Base-by-base conservation (phyloP, 23 tunicate species). In the Trididemnum miniatum region DNA sequence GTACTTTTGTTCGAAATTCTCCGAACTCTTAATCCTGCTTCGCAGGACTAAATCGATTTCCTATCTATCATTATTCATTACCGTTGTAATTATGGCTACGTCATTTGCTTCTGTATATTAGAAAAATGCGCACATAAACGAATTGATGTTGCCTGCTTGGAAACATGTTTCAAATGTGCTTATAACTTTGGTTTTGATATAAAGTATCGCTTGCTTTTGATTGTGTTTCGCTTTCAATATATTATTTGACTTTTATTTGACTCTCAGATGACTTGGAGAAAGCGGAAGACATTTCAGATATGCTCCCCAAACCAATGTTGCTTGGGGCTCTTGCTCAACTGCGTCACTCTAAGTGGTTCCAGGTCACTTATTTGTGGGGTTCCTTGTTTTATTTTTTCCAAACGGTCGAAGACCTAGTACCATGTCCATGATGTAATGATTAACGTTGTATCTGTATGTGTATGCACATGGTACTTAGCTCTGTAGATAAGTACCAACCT, bases 341-440 rank as follows among this genome's bases (percentile, higher is more conserved):
- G 23, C 83, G 97, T 31, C 92, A 92, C 67, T 74, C 92, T 29
- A 86, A 92, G 62, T 92, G 97, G 97, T 92, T 92, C 76, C 97
- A 92, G 92, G 97, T 92, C 52, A 54, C 0, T n/a, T 74, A 7
- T 44, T 44, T 15, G 54, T 44, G 54, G 54, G 54, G 9, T 77
- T 33, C 66, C 39, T 39, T 26, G 4, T 20, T 79, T 84, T 67
- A 12, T 67, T 30, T 67, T 57, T 65, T 28, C 82, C 57, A 32
- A 3, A 0, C 26, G 24, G 24, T 50, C 64, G 25, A 1, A 62
- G 88, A 76, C 88, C 88, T 84, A 79, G 77, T 84, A 84, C 88
- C 88, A 60, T 84, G 88, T 84, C 88, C 88, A 84, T 76, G 24
- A 32, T 23, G 35, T 22, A 44, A 30, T 54, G 22, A 28, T 59